These are phyloP conservation scores for Callyntrura sp. DNA, from an alignment of 2,888 invertebrate genomes.

Conservation along the genomic window DNA sequence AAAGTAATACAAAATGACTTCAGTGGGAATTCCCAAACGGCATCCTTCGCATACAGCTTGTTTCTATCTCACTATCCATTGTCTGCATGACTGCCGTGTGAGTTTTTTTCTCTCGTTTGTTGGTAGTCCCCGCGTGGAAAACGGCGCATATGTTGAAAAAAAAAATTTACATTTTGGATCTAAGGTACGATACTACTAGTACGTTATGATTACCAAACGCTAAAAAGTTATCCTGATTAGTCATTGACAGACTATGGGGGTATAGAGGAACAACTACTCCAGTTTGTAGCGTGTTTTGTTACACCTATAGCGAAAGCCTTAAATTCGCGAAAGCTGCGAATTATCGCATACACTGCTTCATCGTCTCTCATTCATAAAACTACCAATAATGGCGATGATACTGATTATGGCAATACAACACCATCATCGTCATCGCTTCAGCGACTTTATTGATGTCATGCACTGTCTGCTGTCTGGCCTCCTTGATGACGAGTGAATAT, in stretches of 20 bases:
- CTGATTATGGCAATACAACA: neutral
- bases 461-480: neutral
- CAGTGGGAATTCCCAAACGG: conserved; percentile 71
- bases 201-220: neutral
- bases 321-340: neutral
- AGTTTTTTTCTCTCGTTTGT: conserved; percentile 14
- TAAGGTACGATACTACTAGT: neutral
- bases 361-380: conserved; percentile 15
- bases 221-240: neutral
- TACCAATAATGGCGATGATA: conserved; percentile 33
- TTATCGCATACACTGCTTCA: neutral
- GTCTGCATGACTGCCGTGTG: conserved; percentile 48
- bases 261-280: conserved; percentile 11
- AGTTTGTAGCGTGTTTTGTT: conserved; percentile 1
- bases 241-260: conserved; percentile 12
- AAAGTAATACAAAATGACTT: conserved; percentile 51
- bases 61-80: conserved; percentile 55
- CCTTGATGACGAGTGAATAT: conserved; percentile 31
- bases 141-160: conserved; percentile 1
- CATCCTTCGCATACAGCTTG: conserved; percentile 56
- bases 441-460: conserved; percentile 24
- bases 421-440: neutral
- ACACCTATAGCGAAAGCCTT: neutral
- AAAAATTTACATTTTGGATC: neutral
- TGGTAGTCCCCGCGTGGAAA: neutral